Conservation (phyloP, 2,113 vertebrate genomes). For the Cheirogaleus medius region DNA sequence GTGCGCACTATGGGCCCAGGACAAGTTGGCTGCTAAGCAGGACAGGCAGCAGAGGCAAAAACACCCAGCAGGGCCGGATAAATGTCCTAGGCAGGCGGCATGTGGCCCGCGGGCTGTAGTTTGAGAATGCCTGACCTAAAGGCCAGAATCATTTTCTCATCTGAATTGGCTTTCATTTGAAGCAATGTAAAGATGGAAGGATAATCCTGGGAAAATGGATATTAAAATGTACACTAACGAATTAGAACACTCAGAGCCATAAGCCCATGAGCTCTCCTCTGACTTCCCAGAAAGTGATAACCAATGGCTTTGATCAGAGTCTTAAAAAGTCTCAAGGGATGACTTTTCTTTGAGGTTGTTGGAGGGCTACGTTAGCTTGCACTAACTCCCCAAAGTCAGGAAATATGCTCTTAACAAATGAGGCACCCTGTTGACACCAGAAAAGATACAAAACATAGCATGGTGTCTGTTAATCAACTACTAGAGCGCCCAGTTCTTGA, state of each 20-base stretch:
- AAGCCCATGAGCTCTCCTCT: neutral
- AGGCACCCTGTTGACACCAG: neutral
- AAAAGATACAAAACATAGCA: neutral
- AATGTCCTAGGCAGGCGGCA: no score
- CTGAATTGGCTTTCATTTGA: slow-evolving; percentile 11
- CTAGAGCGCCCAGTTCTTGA: neutral
- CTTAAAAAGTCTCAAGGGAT: neutral
- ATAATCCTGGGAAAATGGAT: neutral
- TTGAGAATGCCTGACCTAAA: no score
- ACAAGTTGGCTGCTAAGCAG: no score
- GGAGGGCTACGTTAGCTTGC: neutral
- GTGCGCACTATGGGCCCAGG: no score
- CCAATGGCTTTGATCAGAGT: neutral
- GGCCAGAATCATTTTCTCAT: neutral
- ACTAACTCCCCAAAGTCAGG: neutral
- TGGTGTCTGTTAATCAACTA: neutral
- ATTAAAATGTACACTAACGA: neutral
- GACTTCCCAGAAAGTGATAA: neutral
- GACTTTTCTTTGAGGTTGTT: neutral
- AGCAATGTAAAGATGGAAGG: neutral
- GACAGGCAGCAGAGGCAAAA: no score
- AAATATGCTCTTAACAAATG: neutral
- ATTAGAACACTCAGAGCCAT: neutral
- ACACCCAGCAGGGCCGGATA: no score
- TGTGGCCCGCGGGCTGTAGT: no score